Evolutionary conservation across 2,888 invertebrate species (phyloP), one percentile per base, ranked within the genome.

Genomic region (Campoplex nolae): DNA sequence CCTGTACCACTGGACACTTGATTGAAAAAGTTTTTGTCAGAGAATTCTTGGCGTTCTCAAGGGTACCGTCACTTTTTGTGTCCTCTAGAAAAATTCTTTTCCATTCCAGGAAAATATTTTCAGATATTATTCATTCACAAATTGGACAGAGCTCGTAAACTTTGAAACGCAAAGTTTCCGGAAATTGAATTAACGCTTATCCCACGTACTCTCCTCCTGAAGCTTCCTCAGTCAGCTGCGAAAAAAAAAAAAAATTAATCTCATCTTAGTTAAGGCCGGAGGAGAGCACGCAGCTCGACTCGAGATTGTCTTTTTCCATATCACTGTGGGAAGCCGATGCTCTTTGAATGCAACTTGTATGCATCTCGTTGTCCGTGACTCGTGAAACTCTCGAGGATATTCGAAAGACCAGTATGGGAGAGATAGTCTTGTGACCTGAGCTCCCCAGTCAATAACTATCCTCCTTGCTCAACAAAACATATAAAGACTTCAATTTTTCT

Each of bases 271-370:
- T 67, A 67, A 81, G 81, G 81, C 67, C 45, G n/a, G 38, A 67
- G 54, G 74, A 54, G 62, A 71, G 23, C 74, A 83, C 82, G 82
- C 48, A 85, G 58, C n/a, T 58, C 9, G 48, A 68, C 62, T 32
- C 58, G 38, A 38, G 70, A 51, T 74, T 78, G 42, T 79, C 62
- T 56, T 45, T 68, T 78, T 4, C 51, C 54, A 42, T 78, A 73
- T 88, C 78, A 62, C 73, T 83, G 88, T 88, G 87, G 87, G 82
- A 88, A 88, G 62, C 85, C 81, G 51, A 58, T 87, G 88, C 88
- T 87, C 87, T 88, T 88, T 87, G 78, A 85, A 87, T 79, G 85
- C 80, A 83, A 67, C 81, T 38, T 62, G 45, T 65, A 81, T 84
- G 82, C 76, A 80, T 73, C 83, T 67, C 78, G 76, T 45, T 73